These are phyloP conservation scores for Drosophila persimilis DNA, from an alignment of 1,140 invertebrate genomes.

Conservation along the genomic window DNA sequence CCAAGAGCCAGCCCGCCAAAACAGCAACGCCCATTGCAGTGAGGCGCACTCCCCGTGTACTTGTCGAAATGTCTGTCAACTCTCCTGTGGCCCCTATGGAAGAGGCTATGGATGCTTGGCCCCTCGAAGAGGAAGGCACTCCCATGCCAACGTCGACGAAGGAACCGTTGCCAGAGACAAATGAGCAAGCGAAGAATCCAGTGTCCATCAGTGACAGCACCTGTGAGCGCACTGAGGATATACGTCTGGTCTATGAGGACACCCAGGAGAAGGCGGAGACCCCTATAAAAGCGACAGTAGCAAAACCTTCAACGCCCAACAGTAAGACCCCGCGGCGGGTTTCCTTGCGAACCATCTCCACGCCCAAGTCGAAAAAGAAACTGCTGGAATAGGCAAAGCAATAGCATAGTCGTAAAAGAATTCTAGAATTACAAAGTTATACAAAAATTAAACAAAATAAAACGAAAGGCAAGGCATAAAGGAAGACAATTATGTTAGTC, in stretches of 20 bases:
- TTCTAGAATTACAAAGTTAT: constrained; percentile 18
- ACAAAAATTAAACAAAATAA: constrained; percentile 16
- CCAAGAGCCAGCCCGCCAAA: constrained; percentile 45
- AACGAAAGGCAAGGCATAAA: constrained; percentile 13
- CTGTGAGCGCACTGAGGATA: constrained; percentile 85
- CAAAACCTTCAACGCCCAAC: constrained; percentile 60
- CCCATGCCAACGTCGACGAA: constrained; percentile 14
- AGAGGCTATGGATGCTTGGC: constrained; percentile 70
- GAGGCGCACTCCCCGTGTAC: constrained; percentile 66
- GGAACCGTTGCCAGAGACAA: constrained; percentile 21
- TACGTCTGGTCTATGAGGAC: constrained; percentile 87
- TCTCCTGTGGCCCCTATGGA: constrained; percentile 81
- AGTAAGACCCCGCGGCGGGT: constrained; percentile 87
- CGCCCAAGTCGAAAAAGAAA: constrained; percentile 88
- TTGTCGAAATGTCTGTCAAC: constrained; percentile 49
- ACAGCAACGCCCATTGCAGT: constrained; percentile 75
- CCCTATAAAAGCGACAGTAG: constrained; percentile 27
- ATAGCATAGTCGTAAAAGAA: constrained; percentile 38
- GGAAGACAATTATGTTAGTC: neutral
- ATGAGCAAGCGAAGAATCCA: constrained; percentile 48
- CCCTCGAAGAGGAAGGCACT: constrained; percentile 66
- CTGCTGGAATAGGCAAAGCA: constrained; percentile 60
- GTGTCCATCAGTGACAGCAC: constrained; percentile 82
- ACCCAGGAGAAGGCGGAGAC: constrained; percentile 58
- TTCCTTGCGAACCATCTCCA: constrained; percentile 89